Base-by-base conservation (phyloP, 2,113 vertebrate genomes). In the Phyllopteryx taeniolatus region DNA sequence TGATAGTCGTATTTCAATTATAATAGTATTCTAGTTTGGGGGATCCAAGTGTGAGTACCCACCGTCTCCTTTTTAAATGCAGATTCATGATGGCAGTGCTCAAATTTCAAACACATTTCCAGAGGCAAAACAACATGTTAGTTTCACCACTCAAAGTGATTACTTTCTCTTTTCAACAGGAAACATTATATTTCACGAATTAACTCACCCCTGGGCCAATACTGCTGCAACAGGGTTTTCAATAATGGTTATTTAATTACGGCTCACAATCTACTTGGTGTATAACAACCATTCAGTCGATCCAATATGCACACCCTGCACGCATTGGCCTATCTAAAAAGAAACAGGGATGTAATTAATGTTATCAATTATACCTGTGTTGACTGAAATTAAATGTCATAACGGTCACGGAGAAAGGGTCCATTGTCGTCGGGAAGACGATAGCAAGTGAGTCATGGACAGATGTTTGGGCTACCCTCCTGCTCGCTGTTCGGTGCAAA, bases 341-440 rank as follows among this genome's bases (percentile, higher is more conserved):
- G 62, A 44, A 65, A 65, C 62, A n/a, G 20, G 60, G 35, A 19
- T 39, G 12, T 65, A 44, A 65, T 65, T 65, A 65, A n/a, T 44
- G 42, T 65, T 44, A 65, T 65, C 42, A 65, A 44, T 46, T 22
- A n/a, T 22, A 15, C 11, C 62, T 46, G 42, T 44, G 42, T 22
- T 65, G 62, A 65, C 42, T 44, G 15, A 8, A 65, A 65, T 65
- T 10, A 65, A 65, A 65, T 65, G 42, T 65, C 62, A 22, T 44
- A 65, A 44, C n/a, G 6, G 20, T 20, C 42, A 44, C 5, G n/a
- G 42, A 20, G 42, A 46, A 44, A 65, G 20, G 62, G 5, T 42
- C 42, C 42, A 65, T 65, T 65, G 62, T 44, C 11, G 39, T 8
- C 62, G 62, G 62, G 44, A 42, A 20, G 62, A 64, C 8, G 19